Conservation (phyloP, 2,113 vertebrate genomes). For the Copsychus sechellarum region DNA sequence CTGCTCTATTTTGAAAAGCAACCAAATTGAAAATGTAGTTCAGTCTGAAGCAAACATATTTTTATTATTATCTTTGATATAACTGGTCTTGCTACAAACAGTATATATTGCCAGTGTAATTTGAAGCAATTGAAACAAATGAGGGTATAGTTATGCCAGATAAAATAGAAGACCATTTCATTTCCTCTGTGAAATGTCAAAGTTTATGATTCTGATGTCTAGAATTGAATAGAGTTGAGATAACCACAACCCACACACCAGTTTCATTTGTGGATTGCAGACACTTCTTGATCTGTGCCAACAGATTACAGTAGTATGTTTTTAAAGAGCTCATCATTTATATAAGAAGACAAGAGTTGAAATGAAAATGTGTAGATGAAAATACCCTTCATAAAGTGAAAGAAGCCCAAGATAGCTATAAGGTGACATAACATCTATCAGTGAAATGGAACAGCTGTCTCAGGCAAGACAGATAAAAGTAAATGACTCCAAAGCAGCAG, state of each 20-base stretch:
- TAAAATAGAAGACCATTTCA: conserved; percentile 40
- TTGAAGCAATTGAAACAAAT: conserved; percentile 55
- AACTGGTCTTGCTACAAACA: conserved; percentile 32
- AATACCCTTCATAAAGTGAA: conserved; percentile 80
- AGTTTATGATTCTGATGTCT: conserved; percentile 54
- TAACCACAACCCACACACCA: conserved; percentile 36
- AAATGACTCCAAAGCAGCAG: conserved; percentile 78
- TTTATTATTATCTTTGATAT: conserved; percentile 53
- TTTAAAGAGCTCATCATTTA: conserved; percentile 71
- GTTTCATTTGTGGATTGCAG: conserved; percentile 26
- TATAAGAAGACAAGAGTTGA: conserved; percentile 63
- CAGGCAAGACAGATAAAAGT: conserved; percentile 78
- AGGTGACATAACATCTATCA: conserved; percentile 87
- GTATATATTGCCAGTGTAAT: conserved; percentile 33
- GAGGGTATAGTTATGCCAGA: conserved; percentile 16
- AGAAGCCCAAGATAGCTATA: conserved; percentile 73
- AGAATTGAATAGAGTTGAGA: conserved; percentile 43
- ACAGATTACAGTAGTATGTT: conserved; percentile 49
- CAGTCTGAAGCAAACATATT: conserved; percentile 30
- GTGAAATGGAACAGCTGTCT: conserved; percentile 84
- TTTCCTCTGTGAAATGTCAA: conserved; percentile 38
- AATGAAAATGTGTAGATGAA: conserved; percentile 71
- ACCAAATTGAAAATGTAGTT: conserved; percentile 57
- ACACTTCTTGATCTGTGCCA: conserved; percentile 35
- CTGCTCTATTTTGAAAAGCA: conserved; percentile 56